A percentile compares a stretch with the other conserved stretches of the same genome.
Evolutionary conservation across 2,888 invertebrate genomes (phyloP).

Genomic region (Tolmerus cingulatus): DNA sequence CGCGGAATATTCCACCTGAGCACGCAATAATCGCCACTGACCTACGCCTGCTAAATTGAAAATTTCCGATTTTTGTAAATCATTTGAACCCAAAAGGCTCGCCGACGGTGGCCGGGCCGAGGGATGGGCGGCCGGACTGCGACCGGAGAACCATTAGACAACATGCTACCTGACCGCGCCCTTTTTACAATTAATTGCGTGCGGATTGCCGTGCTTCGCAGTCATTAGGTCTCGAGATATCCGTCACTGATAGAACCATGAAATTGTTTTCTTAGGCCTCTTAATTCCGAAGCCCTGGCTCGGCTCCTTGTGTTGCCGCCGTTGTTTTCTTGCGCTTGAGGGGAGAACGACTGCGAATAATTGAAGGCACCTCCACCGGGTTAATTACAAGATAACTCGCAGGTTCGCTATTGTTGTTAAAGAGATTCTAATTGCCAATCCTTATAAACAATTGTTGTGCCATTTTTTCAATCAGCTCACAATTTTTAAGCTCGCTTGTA

Average conservation of each 20-base stretch:
- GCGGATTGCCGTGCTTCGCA: neutral
- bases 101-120: neutral
- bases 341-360: neutral
- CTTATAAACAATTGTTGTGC: neutral
- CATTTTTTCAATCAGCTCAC: neutral
- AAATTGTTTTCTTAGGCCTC: neutral
- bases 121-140: neutral
- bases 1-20: neutral
- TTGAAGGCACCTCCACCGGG: neutral
- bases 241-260: conserved; percentile 14
- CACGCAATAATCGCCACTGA: conserved; percentile 17
- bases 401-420: neutral
- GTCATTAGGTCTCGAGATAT: neutral
- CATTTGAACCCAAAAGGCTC: neutral
- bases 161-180: conserved; percentile 4
- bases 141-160: conserved; percentile 3
- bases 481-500: neutral
- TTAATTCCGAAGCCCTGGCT: neutral
- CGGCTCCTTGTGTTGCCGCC: neutral
- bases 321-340: neutral
- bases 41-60: neutral
- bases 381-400: neutral
- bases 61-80: conserved; percentile 34
- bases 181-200: conserved; percentile 19
- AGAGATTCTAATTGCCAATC: neutral